Conservation (phyloP, 2,797 vertebrate genomes). For the Darevskia nairensis region DNA sequence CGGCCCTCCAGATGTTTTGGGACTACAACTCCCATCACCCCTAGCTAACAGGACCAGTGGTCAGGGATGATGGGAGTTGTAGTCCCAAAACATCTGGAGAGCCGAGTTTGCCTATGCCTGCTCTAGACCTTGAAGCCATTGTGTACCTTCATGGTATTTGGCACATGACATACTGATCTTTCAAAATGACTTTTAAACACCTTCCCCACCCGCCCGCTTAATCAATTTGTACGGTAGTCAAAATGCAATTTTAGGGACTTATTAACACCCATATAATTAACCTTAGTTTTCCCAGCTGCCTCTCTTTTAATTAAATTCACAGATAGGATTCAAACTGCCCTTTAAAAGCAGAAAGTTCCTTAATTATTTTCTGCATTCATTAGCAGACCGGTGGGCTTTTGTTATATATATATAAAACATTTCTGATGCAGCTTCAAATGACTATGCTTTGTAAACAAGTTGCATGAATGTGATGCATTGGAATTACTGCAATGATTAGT, state of each 20-base stretch:
- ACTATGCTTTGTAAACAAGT: background rate
- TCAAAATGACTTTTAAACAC: constrained; percentile 7
- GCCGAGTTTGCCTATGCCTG: too few species aligned
- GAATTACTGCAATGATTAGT: background rate
- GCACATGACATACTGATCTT: background rate
- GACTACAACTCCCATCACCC: too few species aligned
- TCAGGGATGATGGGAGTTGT: too few species aligned
- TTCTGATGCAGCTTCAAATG: background rate
- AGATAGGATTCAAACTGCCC: constrained; percentile 27
- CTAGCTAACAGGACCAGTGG: too few species aligned
- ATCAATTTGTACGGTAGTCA: constrained; percentile 27
- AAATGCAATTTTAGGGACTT: constrained; percentile 34
- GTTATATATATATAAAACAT: accelerated
- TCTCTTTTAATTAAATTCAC: constrained; percentile 38
- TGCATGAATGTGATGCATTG: background rate
- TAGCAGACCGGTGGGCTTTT: background rate
- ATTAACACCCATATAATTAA: constrained; percentile 41
- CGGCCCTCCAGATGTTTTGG: too few species aligned
- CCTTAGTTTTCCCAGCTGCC: constrained; percentile 27
- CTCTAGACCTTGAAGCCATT: background rate
- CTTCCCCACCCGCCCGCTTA: background rate
- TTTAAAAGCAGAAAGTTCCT: constrained; percentile 31
- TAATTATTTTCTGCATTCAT: constrained; percentile 20
- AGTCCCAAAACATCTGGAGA: too few species aligned
- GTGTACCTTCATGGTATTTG: background rate